Base-by-base conservation (phyloP, 2,797 vertebrate genomes). In the Eospalax fontanierii region DNA sequence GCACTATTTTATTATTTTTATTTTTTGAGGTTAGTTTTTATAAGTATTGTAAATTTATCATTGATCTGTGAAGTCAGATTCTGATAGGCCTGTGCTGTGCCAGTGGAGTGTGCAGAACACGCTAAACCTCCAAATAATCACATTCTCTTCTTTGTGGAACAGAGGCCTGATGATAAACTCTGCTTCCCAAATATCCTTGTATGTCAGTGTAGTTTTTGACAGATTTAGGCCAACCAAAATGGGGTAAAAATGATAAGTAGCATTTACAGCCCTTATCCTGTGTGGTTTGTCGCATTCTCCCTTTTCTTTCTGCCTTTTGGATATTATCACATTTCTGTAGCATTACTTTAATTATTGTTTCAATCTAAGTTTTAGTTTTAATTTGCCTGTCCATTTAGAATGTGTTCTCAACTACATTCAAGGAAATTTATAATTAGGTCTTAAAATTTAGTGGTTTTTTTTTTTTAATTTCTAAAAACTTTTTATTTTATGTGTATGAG, bases 11-110 rank as follows among this genome's bases (percentile, higher is more conserved):
- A 38, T 82, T 79, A 76, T 68, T 80, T 59, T 66, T 61, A 40
- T 75, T 66, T 18, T 83, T 65, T 90, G 68, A 93, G 30, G 54
- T 87, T 87, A 84, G 43, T 89, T 96, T 71, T 89, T 61, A n/a
- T n/a, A n/a, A n/a, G n/a, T n/a, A 35, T 87, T 80, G 24, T 91
- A 91, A 91, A 74, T 79, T 78, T 83, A 11, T 70, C 66, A 22
- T 79, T 89, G 24, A 35, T 61, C 46, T 91, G 16, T 75, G 38
- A 87, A 46, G 84, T 85, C 63, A 91, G 11, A 86, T 75, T 89
- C 95, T 43, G n/a, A 18, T 59, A 73, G 84, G 19, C 54, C 33
- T 80, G 50, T 80, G 1, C 70, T 89, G 2, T 81, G 28, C 16
- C 71, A 66, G 2, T 59, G 8, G 68, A 85, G 21, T 63, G 33